These are phyloP conservation scores for Ganaspis brasiliensis DNA, from an alignment of 2,888 invertebrate species.

Conservation along the genomic window DNA sequence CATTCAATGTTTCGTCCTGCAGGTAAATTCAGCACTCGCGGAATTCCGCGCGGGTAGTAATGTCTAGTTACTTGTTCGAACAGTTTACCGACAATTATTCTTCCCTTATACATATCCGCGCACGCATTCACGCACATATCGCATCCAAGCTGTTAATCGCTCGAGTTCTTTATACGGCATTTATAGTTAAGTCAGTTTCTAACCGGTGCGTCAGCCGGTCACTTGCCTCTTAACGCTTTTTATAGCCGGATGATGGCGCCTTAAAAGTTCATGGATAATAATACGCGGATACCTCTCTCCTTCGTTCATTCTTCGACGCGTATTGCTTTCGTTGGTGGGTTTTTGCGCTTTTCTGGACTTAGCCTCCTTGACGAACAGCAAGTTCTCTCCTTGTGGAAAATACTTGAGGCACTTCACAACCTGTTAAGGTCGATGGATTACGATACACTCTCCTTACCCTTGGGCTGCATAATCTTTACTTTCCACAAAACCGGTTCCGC, in stretches of 20 bases:
- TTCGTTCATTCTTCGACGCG: slow-evolving; percentile 45
- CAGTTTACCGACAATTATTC: slow-evolving; percentile 71
- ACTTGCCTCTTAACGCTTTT: slow-evolving; percentile 63
- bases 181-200: slow-evolving; percentile 60
- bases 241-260: slow-evolving; percentile 66
- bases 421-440: slow-evolving; percentile 40
- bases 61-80: slow-evolving; percentile 70
- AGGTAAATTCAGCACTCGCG: slow-evolving; percentile 54
- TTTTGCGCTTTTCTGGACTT: slow-evolving; percentile 43
- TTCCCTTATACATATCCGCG: slow-evolving; percentile 52
- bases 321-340: slow-evolving; percentile 50
- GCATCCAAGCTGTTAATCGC: slow-evolving; percentile 70
- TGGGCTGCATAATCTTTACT: slow-evolving; percentile 40
- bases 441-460: slow-evolving; percentile 36
- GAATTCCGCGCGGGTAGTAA: slow-evolving; percentile 64
- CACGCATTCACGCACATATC: slow-evolving; percentile 47
- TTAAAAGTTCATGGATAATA: slow-evolving; percentile 71
- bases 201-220: slow-evolving; percentile 63
- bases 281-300: slow-evolving; percentile 63
- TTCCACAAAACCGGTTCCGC: slow-evolving; percentile 35
- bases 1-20: slow-evolving; percentile 62
- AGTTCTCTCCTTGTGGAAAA: slow-evolving; percentile 19
- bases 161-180: slow-evolving; percentile 67
- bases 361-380: slow-evolving; percentile 45
- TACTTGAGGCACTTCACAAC: slow-evolving; percentile 29